These are phyloP conservation scores for Dromius quadrimaculatus DNA, from an alignment of 2,888 invertebrate species.

Conservation along the genomic window DNA sequence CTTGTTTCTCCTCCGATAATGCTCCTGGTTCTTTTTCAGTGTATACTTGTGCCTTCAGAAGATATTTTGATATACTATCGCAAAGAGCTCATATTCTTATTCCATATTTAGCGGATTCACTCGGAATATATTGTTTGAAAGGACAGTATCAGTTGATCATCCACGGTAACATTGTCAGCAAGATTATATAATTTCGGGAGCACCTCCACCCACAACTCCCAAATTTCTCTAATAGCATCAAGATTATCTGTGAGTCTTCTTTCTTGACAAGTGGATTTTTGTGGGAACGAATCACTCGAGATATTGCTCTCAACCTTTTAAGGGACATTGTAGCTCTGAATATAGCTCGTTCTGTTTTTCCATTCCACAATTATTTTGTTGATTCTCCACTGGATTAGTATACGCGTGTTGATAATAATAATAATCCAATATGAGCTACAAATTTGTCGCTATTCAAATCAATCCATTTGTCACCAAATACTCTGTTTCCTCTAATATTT, in stretches of 20 bases:
- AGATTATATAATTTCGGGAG: too few relatives aligned
- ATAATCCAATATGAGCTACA: not conserved
- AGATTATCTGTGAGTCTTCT: not conserved
- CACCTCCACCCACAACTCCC: not conserved
- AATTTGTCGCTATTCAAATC: not conserved
- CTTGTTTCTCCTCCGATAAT: slow-evolving; percentile 49
- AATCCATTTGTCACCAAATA: not conserved
- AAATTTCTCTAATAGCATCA: not conserved
- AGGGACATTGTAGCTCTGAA: too few relatives aligned
- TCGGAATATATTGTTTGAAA: slow-evolving; percentile 8
- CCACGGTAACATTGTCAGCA: too few relatives aligned
- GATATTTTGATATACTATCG: slow-evolving; percentile 27
- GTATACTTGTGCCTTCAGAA: slow-evolving; percentile 24
- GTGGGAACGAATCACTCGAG: not conserved
- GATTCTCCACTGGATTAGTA: not conserved
- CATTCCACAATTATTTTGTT: not conserved
- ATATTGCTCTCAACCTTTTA: not conserved
- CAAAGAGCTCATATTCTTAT: slow-evolving; percentile 40
- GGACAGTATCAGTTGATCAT: too few relatives aligned
- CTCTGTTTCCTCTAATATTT: not conserved
- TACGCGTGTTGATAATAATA: not conserved
- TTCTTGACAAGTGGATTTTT: not conserved
- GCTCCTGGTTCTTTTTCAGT: slow-evolving; percentile 44
- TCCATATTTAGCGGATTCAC: slow-evolving; percentile 31
- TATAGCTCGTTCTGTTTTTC: not conserved